phyloP scores from a whole-genome alignment of 2,888 invertebrate species.

The Masnerella sp. region DNA sequence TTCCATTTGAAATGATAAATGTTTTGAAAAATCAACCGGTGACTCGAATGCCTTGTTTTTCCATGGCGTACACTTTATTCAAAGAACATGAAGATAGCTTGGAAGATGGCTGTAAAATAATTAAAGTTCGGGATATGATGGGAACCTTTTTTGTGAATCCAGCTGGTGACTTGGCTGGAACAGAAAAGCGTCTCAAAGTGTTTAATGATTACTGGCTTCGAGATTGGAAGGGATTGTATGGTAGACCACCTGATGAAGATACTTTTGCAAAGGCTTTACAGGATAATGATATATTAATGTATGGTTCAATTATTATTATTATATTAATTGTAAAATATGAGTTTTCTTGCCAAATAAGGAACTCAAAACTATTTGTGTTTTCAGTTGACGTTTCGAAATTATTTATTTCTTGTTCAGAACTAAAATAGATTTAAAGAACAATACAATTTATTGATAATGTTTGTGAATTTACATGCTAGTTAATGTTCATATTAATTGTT shows the following conservation, averaged over 20 bases:
- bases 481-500: no score
- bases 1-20: conserved; percentile 89
- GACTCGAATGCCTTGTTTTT: conserved; percentile 86
- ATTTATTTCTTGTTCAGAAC: no score
- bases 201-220: conserved; percentile 81
- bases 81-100: conserved; percentile 81
- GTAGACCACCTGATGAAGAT: conserved; percentile 79
- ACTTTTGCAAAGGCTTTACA: conserved; percentile 80
- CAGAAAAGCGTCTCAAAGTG: conserved; percentile 81
- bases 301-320: conserved; percentile 68
- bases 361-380: no score
- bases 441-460: no score
- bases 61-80: conserved; percentile 82
- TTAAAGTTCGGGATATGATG: conserved; percentile 77
- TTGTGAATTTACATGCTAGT: no score
- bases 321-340: conserved; percentile 2
- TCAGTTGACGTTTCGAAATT: no score
- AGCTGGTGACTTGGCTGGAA: conserved; percentile 82
- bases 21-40: conserved; percentile 83
- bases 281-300: conserved; percentile 83
- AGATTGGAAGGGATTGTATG: conserved; percentile 82
- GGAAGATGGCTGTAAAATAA: conserved; percentile 80
- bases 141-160: conserved; percentile 81
- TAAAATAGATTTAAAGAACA: no score
- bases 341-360: background rate